Evolutionary conservation across 2,797 vertebrate genomes (phyloP).

Genomic region (Parauchenoglanis ngamensis): DNA sequence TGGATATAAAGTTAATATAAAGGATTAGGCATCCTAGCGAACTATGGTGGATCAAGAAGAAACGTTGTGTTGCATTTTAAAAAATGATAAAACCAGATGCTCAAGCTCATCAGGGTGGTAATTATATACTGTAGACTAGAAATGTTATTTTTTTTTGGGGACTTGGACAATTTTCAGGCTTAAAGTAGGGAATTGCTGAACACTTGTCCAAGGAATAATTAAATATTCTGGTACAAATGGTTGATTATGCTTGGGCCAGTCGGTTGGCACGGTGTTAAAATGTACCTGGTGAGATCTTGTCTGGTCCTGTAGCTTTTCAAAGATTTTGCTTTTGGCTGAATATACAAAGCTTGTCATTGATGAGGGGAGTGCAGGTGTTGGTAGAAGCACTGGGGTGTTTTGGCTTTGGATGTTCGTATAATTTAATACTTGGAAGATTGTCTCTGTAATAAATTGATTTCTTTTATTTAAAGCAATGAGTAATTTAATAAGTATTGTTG

Average conservation of each 20-base stretch:
- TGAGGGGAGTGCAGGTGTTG: not conserved
- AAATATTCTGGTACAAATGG: not conserved
- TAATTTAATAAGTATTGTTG: not conserved
- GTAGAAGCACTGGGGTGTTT: not conserved
- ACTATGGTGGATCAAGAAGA: not conserved
- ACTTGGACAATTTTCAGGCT: not conserved
- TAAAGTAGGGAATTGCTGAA: not conserved
- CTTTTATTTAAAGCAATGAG: not conserved
- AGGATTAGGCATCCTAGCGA: not conserved
- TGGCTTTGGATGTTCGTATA: not conserved
- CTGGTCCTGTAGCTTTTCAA: not conserved
- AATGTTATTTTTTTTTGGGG: not conserved
- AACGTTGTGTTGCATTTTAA: not conserved
- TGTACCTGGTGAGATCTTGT: not conserved
- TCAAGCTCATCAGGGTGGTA: not conserved
- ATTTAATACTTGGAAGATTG: not conserved
- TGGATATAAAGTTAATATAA: not conserved
- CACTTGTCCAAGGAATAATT: not conserved
- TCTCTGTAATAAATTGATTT: not conserved
- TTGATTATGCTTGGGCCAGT: not conserved
- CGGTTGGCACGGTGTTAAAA: not conserved
- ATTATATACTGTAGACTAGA: not conserved
- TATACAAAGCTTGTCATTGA: not conserved
- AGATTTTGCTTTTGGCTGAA: not conserved
- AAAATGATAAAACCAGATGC: too few species aligned